These are phyloP conservation scores for Callaeas wilsoni DNA, from an alignment of 2,113 vertebrate species.

Conservation along the genomic window DNA sequence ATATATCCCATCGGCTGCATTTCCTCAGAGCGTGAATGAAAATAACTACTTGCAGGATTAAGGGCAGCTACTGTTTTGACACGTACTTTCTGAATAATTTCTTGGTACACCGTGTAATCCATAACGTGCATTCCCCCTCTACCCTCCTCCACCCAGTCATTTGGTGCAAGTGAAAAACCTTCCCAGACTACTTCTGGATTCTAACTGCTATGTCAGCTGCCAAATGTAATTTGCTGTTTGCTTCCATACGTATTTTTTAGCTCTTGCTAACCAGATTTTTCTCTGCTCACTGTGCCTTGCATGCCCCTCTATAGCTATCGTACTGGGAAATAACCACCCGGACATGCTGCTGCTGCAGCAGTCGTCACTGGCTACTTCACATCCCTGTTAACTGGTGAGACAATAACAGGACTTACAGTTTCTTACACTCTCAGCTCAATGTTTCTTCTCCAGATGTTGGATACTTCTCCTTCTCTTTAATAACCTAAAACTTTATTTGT, in stretches of 20 bases:
- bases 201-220: constrained; percentile 66
- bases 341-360: constrained; percentile 70
- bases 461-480: constrained; percentile 45
- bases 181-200: constrained; percentile 59
- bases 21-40: constrained; percentile 49
- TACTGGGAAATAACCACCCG: constrained; percentile 62
- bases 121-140: constrained; percentile 14
- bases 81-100: constrained; percentile 42
- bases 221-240: constrained; percentile 64
- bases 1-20: constrained; percentile 7
- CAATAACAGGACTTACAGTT: constrained; percentile 67
- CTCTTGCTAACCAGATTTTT: constrained; percentile 31
- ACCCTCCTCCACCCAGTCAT: constrained; percentile 29
- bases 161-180: constrained; percentile 60
- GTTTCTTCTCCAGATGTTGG: constrained; percentile 58
- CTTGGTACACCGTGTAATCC: constrained; percentile 39
- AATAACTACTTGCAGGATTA: constrained; percentile 65
- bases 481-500: constrained; percentile 66
- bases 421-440: constrained; percentile 38
- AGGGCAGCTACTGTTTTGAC: constrained; percentile 50
- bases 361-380: constrained; percentile 67
- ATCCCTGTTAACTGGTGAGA: constrained; percentile 60
- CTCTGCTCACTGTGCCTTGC: constrained; percentile 32
- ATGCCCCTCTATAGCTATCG: constrained; percentile 41
- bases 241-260: constrained; percentile 44